Evolutionary conservation across 2,113 vertebrate species (phyloP).

Genomic region (Corvus moneduloides): DNA sequence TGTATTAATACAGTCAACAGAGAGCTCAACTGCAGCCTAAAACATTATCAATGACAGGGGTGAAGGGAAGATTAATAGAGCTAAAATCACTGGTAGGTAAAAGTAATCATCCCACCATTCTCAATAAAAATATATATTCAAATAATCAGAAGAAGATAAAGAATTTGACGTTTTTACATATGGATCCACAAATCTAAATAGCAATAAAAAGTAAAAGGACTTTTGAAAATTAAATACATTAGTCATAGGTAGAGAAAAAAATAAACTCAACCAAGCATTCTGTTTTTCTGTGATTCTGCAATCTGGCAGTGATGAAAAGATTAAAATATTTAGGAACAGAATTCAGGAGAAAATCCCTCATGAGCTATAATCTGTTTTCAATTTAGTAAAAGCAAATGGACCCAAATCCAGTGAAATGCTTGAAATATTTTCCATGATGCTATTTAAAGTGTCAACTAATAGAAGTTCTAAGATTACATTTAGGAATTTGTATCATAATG

Average conservation of each 20-base stretch:
- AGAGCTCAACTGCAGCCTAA: background rate
- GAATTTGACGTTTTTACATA: background rate
- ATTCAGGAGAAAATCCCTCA: conserved; percentile 23
- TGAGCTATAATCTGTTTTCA: conserved; percentile 14
- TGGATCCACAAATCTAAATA: background rate
- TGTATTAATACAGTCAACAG: background rate
- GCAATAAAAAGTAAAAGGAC: background rate
- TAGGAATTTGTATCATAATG: background rate
- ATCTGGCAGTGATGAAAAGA: conserved; percentile 18
- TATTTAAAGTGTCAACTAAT: background rate
- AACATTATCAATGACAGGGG: background rate
- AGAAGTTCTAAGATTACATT: background rate
- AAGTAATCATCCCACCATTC: background rate
- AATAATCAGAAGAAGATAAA: background rate
- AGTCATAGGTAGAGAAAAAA: background rate
- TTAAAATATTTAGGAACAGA: conserved; percentile 32
- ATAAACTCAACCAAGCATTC: background rate
- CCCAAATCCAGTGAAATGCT: background rate
- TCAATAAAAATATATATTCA: background rate
- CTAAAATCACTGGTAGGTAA: background rate
- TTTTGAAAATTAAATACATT: background rate
- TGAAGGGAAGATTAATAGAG: conserved; percentile 23
- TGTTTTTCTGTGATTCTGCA: background rate
- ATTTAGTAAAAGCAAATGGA: conserved; percentile 42
- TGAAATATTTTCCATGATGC: background rate